phyloP scores from a whole-genome alignment of 2,113 vertebrate species.

The Chaetorhynchus papuensis region DNA sequence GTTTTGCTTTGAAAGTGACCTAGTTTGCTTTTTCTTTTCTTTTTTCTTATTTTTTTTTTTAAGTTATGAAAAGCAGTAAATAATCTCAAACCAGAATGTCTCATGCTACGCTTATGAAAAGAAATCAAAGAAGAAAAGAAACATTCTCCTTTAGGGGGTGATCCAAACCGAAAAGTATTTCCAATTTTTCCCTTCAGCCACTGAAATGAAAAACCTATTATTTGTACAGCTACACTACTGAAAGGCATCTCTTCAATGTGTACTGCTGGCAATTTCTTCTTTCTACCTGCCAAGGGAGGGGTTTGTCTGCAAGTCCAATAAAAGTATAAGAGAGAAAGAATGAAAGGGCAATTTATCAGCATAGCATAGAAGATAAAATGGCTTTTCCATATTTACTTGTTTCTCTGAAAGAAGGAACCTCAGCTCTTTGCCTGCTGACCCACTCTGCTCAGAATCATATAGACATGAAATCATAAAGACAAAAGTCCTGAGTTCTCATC shows the following conservation, averaged over 20 bases:
- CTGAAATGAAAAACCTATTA: conserved; percentile 28
- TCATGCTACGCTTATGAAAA: background rate
- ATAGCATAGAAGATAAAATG: background rate
- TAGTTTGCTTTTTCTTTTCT: background rate
- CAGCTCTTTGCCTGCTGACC: background rate
- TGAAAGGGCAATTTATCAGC: background rate
- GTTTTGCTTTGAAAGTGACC: background rate
- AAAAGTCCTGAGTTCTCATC: rapidly evolving
- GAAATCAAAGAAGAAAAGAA: conserved; percentile 23
- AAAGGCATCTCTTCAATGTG: background rate
- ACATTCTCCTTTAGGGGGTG: background rate
- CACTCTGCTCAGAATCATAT: background rate
- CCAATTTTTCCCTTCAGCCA: background rate
- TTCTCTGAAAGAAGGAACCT: background rate
- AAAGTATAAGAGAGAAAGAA: background rate
- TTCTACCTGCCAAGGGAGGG: conserved; percentile 29
- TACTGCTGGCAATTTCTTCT: background rate
- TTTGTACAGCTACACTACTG: background rate
- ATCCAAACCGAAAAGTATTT: conserved; percentile 35
- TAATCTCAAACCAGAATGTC: background rate
- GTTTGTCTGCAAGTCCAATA: background rate
- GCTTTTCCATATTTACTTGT: background rate
- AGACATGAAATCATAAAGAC: rapidly evolving
- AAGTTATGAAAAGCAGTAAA: background rate
- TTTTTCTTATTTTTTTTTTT: background rate